Evolutionary conservation across 2,797 vertebrate genomes (phyloP).

Genomic region (Petrocephalus sullivani): DNA sequence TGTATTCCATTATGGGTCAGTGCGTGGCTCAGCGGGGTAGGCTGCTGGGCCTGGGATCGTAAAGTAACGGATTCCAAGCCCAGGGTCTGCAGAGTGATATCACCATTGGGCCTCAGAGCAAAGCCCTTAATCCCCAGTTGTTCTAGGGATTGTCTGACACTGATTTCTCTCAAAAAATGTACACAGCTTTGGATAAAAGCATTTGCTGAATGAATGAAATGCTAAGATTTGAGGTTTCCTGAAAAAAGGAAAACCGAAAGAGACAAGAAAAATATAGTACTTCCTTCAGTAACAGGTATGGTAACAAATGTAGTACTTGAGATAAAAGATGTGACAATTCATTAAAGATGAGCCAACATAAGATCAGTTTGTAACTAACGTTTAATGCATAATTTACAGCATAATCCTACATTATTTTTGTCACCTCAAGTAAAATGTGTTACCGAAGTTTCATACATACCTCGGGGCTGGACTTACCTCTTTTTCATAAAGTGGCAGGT

Average conservation of each 20-base stretch:
- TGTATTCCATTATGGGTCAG: background rate
- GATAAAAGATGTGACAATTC: too few relatives aligned
- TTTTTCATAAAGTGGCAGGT: conserved; percentile 55
- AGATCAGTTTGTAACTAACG: too few relatives aligned
- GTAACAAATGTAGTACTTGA: too few relatives aligned
- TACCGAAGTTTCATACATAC: background rate
- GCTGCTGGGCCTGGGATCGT: background rate
- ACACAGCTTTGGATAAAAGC: background rate
- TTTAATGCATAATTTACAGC: too few relatives aligned
- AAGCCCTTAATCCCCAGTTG: background rate
- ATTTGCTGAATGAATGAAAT: background rate
- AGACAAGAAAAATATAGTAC: too few relatives aligned
- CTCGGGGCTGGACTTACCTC: conserved; percentile 44
- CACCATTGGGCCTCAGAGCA: background rate
- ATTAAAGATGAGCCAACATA: too few relatives aligned
- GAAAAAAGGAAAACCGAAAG: too few relatives aligned
- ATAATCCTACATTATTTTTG: too few relatives aligned
- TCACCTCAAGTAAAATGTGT: too few relatives aligned
- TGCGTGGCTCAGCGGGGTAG: background rate
- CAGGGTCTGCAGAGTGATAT: background rate
- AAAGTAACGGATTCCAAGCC: background rate
- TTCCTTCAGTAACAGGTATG: too few relatives aligned
- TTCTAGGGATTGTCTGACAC: background rate
- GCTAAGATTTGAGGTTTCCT: background rate
- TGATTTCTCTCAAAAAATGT: background rate